phyloP scores from a whole-genome alignment of 2,888 invertebrate genomes.

The Ryuthela nishihirai region DNA sequence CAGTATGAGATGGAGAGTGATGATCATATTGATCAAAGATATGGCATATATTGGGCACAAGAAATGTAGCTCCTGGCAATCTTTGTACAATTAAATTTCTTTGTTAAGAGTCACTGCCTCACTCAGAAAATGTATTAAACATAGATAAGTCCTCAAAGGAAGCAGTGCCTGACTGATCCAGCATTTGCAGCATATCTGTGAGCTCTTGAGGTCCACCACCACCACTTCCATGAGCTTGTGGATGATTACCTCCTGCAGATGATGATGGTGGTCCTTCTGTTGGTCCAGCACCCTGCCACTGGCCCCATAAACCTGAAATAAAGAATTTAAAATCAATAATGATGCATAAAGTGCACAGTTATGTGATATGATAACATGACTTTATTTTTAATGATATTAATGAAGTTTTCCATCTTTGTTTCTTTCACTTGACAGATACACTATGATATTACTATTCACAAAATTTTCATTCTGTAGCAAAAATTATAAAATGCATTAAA shows the following conservation, averaged over 20 bases:
- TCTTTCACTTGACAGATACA: too few relatives aligned
- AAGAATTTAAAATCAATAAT: constrained; percentile 43
- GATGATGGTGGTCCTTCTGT: constrained; percentile 37
- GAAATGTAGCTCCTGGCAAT: background rate
- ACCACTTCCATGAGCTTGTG: constrained; percentile 36
- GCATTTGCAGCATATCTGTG: constrained; percentile 88
- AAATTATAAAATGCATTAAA: too few relatives aligned
- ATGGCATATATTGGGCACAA: constrained; percentile 6
- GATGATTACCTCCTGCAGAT: constrained; percentile 29
- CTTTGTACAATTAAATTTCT: too few relatives aligned
- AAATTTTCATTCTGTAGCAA: too few relatives aligned
- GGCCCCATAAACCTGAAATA: constrained; percentile 55
- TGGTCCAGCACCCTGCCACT: constrained; percentile 58
- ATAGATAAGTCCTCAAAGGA: constrained; percentile 87
- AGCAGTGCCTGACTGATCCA: constrained; percentile 73
- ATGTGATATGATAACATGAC: too few relatives aligned
- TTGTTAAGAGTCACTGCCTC: constrained; percentile 1
- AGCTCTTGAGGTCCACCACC: constrained; percentile 67
- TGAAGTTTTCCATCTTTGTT: too few relatives aligned
- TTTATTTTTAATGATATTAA: too few relatives aligned
- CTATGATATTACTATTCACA: too few relatives aligned
- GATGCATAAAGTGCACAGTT: too few relatives aligned
- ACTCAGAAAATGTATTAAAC: constrained; percentile 65
- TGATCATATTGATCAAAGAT: too few relatives aligned
- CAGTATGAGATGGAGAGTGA: too few relatives aligned